Evolutionary conservation across 2,888 invertebrate species (phyloP).

Genomic region (Caenorhabditis afra): DNA sequence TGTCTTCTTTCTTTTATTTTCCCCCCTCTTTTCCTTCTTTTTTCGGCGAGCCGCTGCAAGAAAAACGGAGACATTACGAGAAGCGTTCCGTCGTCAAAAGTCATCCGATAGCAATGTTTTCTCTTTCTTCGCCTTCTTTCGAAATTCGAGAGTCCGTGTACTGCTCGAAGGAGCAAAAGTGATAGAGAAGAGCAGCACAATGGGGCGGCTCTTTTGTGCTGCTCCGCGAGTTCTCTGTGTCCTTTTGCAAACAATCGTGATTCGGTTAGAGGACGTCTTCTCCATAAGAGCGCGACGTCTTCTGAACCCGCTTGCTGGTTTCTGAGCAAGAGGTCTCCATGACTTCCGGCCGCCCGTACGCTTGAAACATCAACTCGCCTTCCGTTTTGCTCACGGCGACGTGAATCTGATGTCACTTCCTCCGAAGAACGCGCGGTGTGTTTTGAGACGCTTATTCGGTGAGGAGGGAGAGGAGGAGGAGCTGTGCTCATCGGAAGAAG

Average conservation of each 20-base stretch:
- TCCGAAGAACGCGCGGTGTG: too few relatives aligned
- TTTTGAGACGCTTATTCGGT: too few relatives aligned
- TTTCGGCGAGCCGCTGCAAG: background rate
- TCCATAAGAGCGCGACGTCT: background rate
- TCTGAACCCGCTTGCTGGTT: conserved; percentile 20
- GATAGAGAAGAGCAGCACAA: too few relatives aligned
- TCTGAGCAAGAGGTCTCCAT: conserved; percentile 31
- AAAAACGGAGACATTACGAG: conserved; percentile 14
- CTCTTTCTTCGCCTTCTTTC: background rate
- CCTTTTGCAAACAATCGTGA: conserved; percentile 33
- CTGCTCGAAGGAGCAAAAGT: too few relatives aligned
- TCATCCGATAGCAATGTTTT: conserved; percentile 26
- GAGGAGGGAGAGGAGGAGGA: too few relatives aligned
- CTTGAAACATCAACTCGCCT: conserved; percentile 30
- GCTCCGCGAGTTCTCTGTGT: conserved; percentile 16
- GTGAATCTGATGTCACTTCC: background rate
- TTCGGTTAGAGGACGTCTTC: conserved; percentile 7
- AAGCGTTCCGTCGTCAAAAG: conserved; percentile 19
- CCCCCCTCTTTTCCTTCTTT: conserved; percentile 9
- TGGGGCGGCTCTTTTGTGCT: too few relatives aligned
- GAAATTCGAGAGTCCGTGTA: conserved; percentile 17
- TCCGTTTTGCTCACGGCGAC: background rate
- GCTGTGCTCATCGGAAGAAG: too few relatives aligned
- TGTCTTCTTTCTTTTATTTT: conserved; percentile 16
- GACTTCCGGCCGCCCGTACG: conserved; percentile 19